Evolutionary conservation across 2,797 vertebrate species (phyloP).

Genomic region (Ficedula albicollis): DNA sequence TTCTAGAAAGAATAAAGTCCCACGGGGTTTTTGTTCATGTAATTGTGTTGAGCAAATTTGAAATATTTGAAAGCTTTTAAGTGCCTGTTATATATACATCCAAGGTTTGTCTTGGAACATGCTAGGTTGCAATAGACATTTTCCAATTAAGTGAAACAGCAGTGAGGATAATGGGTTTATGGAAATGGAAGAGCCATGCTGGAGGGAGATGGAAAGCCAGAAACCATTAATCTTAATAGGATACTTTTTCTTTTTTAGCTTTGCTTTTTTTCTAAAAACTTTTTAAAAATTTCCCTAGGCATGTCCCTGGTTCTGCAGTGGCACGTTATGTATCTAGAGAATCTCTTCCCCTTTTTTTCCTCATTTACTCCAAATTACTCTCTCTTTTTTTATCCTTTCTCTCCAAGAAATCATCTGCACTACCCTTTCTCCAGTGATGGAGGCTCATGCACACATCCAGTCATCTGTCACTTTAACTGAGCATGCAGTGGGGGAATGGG

Average conservation of each 20-base stretch:
- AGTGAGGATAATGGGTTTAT: conserved; percentile 68
- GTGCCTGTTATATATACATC: conserved; percentile 42
- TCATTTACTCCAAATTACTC: not conserved
- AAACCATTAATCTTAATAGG: conserved; percentile 63
- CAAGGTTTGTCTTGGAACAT: conserved; percentile 42
- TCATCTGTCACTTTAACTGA: conserved; percentile 37
- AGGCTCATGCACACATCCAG: not conserved
- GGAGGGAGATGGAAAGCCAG: conserved; percentile 55
- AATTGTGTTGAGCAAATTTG: conserved; percentile 61
- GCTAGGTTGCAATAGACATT: conserved; percentile 31
- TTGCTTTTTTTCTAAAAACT: conserved; percentile 34
- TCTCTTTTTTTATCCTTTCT: not conserved
- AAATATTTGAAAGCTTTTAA: conserved; percentile 61
- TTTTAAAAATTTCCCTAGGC: not conserved
- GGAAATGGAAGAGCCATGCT: conserved; percentile 66
- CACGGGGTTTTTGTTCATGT: conserved; percentile 36
- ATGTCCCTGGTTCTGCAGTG: not conserved
- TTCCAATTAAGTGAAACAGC: conserved; percentile 65
- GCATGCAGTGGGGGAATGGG: not conserved
- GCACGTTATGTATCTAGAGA: not conserved
- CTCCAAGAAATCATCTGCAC: not conserved
- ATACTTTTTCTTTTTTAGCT: conserved; percentile 18
- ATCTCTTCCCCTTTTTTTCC: not conserved
- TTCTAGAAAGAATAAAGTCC: not conserved
- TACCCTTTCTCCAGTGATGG: not conserved